Conservation (phyloP, 2,797 vertebrate species). For the Centropyge bicolor region DNA sequence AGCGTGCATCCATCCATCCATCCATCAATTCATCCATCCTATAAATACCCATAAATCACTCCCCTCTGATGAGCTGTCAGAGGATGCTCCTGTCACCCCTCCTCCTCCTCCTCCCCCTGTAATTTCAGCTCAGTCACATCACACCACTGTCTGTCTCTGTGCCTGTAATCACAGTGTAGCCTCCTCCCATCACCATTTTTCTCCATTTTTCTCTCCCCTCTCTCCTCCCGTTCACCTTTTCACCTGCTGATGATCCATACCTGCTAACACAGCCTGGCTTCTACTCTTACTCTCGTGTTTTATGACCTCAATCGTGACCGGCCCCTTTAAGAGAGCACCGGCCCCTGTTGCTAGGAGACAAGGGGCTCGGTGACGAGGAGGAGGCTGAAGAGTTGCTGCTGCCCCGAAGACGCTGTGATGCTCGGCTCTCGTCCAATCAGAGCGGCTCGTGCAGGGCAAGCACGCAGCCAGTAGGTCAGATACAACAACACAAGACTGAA, state of each 20-base stretch:
- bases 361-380: constrained; percentile 52
- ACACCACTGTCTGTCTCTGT: neutral
- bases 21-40: neutral
- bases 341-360: constrained; percentile 85
- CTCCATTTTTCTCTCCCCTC: neutral
- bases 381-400: constrained; percentile 63
- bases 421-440: constrained; percentile 64
- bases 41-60: neutral
- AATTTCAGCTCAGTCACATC: constrained; percentile 3
- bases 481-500: neutral
- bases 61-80: constrained; percentile 10
- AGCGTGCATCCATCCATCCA: neutral
- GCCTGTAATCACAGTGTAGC: neutral
- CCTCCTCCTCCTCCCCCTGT: neutral
- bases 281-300: constrained; percentile 34
- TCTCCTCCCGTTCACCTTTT: constrained; percentile 30
- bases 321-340: constrained; percentile 76
- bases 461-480: constrained; percentile 39
- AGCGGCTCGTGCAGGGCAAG: constrained; percentile 30
- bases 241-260: constrained; percentile 34
- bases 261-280: constrained; percentile 29
- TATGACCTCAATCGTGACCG: constrained; percentile 52
- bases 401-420: constrained; percentile 63
- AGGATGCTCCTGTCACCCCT: neutral
- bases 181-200: neutral